Conservation (phyloP, 2,797 vertebrate genomes). For the Delichon dasypus region DNA sequence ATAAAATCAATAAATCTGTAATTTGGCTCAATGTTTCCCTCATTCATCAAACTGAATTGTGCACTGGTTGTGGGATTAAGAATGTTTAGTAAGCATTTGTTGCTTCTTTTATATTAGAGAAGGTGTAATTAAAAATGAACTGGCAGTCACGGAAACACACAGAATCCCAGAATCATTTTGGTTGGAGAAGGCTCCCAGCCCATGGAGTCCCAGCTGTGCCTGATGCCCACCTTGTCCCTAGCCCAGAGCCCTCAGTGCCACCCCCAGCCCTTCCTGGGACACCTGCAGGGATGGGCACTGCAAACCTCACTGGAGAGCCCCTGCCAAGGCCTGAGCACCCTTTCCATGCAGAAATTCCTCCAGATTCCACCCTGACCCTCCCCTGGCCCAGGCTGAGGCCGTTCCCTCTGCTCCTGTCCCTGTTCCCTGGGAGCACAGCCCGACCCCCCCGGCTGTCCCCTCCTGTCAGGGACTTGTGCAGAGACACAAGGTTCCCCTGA, state of each 20-base stretch:
- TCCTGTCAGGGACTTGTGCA: background rate
- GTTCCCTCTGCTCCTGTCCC: background rate
- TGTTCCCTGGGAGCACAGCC: background rate
- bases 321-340: background rate
- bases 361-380: background rate
- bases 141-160: background rate
- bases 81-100: background rate
- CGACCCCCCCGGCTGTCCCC: background rate
- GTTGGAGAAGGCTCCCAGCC: fast-evolving
- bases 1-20: background rate
- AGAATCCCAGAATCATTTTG: fast-evolving
- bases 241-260: background rate
- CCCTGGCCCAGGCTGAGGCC: background rate
- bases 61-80: background rate
- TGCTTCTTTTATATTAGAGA: background rate
- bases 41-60: background rate
- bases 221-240: background rate
- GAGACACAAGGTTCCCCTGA: background rate
- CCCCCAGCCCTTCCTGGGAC: background rate
- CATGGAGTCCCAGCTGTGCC: background rate
- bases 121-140: background rate
- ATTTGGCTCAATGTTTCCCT: background rate
- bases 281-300: background rate
- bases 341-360: background rate
- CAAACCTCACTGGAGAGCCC: background rate